Conservation (phyloP, 30 jellyfish, hydroid and myxozoan genomes). For the Aurelia aurita complex sp. Pacific region DNA sequence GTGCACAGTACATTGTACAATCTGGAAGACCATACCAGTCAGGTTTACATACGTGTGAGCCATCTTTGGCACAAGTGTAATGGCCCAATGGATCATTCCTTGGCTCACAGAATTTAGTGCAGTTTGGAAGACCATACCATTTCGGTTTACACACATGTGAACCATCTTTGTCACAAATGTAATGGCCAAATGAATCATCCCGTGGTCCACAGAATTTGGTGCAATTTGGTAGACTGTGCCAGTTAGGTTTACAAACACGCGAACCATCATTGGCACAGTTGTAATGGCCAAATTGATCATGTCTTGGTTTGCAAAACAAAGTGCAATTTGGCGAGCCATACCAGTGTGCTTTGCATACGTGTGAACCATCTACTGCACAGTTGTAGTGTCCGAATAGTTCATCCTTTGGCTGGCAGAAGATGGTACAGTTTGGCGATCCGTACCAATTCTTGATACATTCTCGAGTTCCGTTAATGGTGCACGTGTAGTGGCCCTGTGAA, state of each 20-base stretch:
- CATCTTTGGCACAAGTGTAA: too few relatives aligned
- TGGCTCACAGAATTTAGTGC: too few relatives aligned
- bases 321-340: conserved; percentile 23
- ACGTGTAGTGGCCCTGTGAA: conserved; percentile 42
- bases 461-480: conserved; percentile 33
- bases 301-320: conserved; percentile 10
- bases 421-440: conserved; percentile 26
- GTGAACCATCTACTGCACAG: conserved; percentile 47
- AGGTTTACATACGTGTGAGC: too few relatives aligned
- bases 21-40: too few relatives aligned
- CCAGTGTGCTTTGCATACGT: conserved; percentile 30
- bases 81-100: too few relatives aligned
- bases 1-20: conserved; percentile 14
- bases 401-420: conserved; percentile 25
- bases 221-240: neutral
- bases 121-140: too few relatives aligned
- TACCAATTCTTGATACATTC: conserved; percentile 50
- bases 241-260: neutral
- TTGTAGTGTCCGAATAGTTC: conserved; percentile 41
- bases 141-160: too few relatives aligned
- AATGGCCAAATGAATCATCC: too few relatives aligned
- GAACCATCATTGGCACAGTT: neutral
- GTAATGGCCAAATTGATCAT: neutral
- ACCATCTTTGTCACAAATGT: too few relatives aligned
- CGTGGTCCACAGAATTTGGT: too few relatives aligned